Percentiles rank a stretch among this genome's conserved stretches.
These are phyloP conservation scores for Cinclus cinclus DNA, from an alignment of 2,113 vertebrate genomes.

Conservation along the genomic window DNA sequence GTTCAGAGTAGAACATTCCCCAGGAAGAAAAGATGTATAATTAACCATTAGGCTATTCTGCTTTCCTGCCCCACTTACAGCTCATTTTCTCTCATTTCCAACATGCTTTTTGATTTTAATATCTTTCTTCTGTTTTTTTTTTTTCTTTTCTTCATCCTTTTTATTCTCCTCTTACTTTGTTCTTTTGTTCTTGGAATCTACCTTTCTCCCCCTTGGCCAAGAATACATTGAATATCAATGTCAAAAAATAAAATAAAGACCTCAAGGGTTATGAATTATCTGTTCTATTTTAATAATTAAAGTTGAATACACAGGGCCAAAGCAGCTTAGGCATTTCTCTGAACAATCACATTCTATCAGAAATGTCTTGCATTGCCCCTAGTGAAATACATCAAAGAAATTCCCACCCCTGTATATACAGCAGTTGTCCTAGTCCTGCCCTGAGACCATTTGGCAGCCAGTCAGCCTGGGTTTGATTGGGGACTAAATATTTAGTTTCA, in stretches of 20 bases:
- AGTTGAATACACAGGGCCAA: slow-evolving; percentile 68
- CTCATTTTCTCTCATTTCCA: background rate
- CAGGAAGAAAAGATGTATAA: background rate
- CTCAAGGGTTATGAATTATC: slow-evolving; percentile 74
- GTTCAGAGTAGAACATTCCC: background rate
- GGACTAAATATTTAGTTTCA: slow-evolving; percentile 26
- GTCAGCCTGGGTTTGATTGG: slow-evolving; percentile 44
- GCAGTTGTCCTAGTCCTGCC: slow-evolving; percentile 53
- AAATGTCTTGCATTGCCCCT: slow-evolving; percentile 66
- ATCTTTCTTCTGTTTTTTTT: background rate
- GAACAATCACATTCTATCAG: slow-evolving; percentile 69
- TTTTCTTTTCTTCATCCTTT: background rate
- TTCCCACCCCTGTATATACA: slow-evolving; percentile 33
- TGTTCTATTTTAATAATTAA: slow-evolving; percentile 79
- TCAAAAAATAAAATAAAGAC: slow-evolving; percentile 74
- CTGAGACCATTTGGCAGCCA: slow-evolving; percentile 46
- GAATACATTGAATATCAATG: slow-evolving; percentile 52
- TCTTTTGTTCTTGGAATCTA: slow-evolving; percentile 14
- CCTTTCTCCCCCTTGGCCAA: slow-evolving; percentile 40
- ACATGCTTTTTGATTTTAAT: background rate
- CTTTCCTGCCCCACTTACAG: background rate
- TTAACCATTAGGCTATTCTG: background rate
- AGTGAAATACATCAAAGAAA: slow-evolving; percentile 73
- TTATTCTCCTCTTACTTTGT: slow-evolving; percentile 23
- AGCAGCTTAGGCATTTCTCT: slow-evolving; percentile 53